Percentiles rank a stretch among this genome's conserved stretches.
Evolutionary conservation across 2,797 vertebrate genomes (phyloP).

Genomic region (Phaenicophaeus curvirostris): DNA sequence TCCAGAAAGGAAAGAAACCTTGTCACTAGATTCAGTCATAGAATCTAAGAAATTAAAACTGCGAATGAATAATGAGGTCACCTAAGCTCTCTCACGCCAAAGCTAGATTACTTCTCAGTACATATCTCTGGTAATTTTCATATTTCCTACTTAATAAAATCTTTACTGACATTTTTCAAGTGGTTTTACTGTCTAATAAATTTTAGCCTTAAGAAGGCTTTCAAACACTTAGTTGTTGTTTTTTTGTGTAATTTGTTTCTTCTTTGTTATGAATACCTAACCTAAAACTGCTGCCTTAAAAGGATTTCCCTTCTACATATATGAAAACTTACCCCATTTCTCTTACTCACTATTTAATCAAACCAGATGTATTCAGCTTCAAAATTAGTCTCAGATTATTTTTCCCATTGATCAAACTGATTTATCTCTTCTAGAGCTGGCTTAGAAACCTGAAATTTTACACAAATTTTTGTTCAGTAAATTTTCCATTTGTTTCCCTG

Average conservation of each 20-base stretch:
- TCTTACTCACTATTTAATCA: not conserved
- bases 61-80: not conserved
- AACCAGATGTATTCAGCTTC: not conserved
- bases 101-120: not conserved
- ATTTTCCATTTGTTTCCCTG: not conserved
- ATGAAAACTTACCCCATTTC: not conserved
- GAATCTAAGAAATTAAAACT: not conserved
- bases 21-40: not conserved
- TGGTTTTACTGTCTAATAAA: not conserved
- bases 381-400: not conserved
- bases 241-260: not conserved
- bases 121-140: not conserved
- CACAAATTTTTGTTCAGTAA: not conserved
- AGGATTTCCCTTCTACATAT: not conserved
- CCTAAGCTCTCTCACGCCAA: not conserved
- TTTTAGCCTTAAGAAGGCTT: not conserved
- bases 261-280: not conserved
- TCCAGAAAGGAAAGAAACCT: not conserved
- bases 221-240: not conserved
- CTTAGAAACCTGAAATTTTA: not conserved
- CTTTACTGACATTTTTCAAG: not conserved
- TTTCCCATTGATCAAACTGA: not conserved
- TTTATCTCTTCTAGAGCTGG: not conserved
- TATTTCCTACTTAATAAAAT: not conserved
- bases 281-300: not conserved